These are phyloP conservation scores for Pituophis catenifer DNA, from an alignment of 2,113 vertebrate species.

Conservation along the genomic window DNA sequence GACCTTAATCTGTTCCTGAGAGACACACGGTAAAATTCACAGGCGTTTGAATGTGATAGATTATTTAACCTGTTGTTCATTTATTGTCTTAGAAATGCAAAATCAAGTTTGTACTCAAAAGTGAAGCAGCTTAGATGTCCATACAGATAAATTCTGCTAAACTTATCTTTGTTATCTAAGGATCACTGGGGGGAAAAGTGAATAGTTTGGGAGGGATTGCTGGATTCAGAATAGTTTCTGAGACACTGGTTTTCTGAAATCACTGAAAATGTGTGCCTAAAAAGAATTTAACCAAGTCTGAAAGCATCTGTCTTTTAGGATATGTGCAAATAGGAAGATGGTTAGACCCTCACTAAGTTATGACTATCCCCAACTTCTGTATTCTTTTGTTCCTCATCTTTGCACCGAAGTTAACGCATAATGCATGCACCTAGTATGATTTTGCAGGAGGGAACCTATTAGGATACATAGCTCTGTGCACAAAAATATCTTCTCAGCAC, in stretches of 20 bases:
- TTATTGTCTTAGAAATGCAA: background rate
- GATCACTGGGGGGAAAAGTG: fast-evolving
- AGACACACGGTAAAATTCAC: background rate
- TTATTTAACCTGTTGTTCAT: background rate
- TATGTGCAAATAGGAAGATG: background rate
- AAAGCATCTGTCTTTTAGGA: background rate
- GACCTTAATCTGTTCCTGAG: background rate
- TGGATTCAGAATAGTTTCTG: background rate
- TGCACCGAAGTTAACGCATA: background rate
- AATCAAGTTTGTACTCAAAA: background rate
- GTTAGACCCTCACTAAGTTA: background rate
- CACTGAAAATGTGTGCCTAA: background rate
- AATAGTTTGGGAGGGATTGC: background rate
- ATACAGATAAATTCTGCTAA: background rate
- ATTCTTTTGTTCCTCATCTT: background rate
- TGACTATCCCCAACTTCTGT: background rate
- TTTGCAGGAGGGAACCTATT: background rate
- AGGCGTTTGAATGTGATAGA: background rate
- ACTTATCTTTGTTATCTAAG: background rate
- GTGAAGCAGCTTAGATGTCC: background rate
- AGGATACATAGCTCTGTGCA: background rate
- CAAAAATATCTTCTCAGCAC: background rate
- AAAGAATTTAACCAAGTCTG: background rate
- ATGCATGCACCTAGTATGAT: background rate
- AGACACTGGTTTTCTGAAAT: background rate